A percentile compares a stretch with the other conserved stretches of the same genome.
Evolutionary conservation across 2,113 vertebrate genomes (phyloP).

Genomic region (Emydocephalus ijimae): DNA sequence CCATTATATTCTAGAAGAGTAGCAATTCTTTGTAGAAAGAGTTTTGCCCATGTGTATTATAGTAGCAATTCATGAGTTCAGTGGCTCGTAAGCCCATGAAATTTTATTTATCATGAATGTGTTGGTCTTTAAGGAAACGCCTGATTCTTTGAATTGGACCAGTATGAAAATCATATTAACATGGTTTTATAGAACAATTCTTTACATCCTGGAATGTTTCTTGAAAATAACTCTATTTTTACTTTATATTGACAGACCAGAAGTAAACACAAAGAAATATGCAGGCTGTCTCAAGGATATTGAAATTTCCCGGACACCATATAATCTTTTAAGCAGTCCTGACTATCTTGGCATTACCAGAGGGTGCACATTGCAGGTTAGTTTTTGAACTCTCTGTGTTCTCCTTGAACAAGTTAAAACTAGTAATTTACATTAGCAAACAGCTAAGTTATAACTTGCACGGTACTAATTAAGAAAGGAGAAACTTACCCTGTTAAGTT

Average conservation of each 20-base stretch:
- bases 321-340: slow-evolving; percentile 90
- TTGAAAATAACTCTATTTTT: slow-evolving; percentile 19
- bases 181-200: slow-evolving; percentile 15
- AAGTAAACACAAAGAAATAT: slow-evolving; percentile 86
- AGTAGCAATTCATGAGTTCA: neutral
- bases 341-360: slow-evolving; percentile 93
- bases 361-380: slow-evolving; percentile 90
- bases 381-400: slow-evolving; percentile 39
- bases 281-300: slow-evolving; percentile 93
- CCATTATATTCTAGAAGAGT: neutral
- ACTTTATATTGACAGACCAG: slow-evolving; percentile 74
- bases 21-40: neutral
- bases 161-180: neutral
- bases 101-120: neutral
- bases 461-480: neutral
- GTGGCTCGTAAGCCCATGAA: neutral
- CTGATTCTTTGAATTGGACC: neutral
- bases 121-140: neutral
- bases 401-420: neutral
- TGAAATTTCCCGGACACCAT: slow-evolving; percentile 92
- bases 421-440: neutral
- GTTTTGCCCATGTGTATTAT: neutral
- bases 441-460: neutral
- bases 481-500: neutral
- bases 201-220: neutral